Percentiles rank a stretch among this genome's conserved stretches.
These are phyloP conservation scores for Lagocephalus sceleratus DNA, from an alignment of 2,797 vertebrate genomes.

Conservation along the genomic window DNA sequence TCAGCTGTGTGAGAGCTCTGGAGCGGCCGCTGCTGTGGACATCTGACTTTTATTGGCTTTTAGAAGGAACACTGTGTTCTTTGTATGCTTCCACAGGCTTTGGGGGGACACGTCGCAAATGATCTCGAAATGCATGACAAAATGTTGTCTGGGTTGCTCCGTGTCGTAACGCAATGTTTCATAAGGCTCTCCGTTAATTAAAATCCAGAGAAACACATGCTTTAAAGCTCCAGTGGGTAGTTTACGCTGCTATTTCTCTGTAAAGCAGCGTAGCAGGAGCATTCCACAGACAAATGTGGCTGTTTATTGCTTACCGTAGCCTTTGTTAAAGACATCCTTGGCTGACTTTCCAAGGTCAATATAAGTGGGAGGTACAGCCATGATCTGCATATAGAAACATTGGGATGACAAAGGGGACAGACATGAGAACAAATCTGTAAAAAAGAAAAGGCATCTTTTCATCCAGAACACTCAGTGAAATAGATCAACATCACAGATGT, in stretches of 20 bases:
- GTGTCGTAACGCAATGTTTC: not conserved
- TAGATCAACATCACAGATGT: too few species aligned
- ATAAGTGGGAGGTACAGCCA: constrained; percentile 93
- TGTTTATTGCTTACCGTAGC: constrained; percentile 84
- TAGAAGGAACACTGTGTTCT: not conserved
- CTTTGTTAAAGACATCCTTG: constrained; percentile 94
- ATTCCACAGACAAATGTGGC: not conserved
- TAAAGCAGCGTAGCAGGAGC: not conserved
- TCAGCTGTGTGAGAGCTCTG: not conserved
- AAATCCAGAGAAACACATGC: not conserved
- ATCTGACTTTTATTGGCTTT: not conserved
- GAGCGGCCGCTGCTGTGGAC: too few species aligned
- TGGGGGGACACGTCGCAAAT: not conserved
- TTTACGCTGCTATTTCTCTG: not conserved
- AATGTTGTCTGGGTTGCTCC: not conserved
- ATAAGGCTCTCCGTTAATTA: too few species aligned
- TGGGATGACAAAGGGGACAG: not conserved
- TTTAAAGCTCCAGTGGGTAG: not conserved
- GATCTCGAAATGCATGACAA: not conserved
- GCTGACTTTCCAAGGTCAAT: constrained; percentile 93
- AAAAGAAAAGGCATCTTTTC: not conserved
- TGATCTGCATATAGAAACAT: constrained; percentile 73
- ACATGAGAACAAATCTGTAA: too few species aligned
- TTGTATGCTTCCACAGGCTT: not conserved
- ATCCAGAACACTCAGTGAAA: too few species aligned